Conservation (phyloP, 2,888 invertebrate species). For the Caenorhabditis macrosperma region DNA sequence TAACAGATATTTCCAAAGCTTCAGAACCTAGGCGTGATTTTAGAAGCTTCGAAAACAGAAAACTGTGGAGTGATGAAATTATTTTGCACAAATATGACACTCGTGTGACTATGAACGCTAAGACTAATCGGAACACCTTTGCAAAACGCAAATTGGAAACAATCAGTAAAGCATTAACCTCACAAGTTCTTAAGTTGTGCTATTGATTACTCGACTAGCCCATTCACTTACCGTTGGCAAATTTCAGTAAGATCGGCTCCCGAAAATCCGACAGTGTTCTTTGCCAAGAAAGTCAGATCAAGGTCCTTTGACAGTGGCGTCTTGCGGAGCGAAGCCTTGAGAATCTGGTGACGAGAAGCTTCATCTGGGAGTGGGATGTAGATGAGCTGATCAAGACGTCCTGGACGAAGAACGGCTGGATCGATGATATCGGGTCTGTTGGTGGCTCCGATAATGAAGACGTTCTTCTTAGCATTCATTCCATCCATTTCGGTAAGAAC, state of each 20-base stretch:
- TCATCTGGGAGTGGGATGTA: slow-evolving; percentile 99
- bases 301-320: slow-evolving; percentile 85
- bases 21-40: slow-evolving; percentile 27
- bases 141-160: slow-evolving; percentile 26
- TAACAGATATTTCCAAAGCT: background rate
- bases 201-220: too few species aligned
- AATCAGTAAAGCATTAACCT: slow-evolving; percentile 1
- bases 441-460: slow-evolving; percentile 98
- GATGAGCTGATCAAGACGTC: slow-evolving; percentile 98
- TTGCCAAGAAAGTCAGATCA: slow-evolving; percentile 86
- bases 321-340: slow-evolving; percentile 85
- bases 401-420: slow-evolving; percentile 97
- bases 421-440: slow-evolving; percentile 95
- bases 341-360: slow-evolving; percentile 95
- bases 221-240: slow-evolving; percentile 92
- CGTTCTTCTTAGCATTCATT: slow-evolving; percentile 99
- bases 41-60: slow-evolving; percentile 5
- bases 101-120: slow-evolving; percentile 39
- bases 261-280: slow-evolving; percentile 92
- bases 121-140: background rate
- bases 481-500: slow-evolving; percentile 99
- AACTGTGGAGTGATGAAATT: background rate
- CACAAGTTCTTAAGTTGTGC: slow-evolving; percentile 64
- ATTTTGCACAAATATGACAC: slow-evolving; percentile 66
- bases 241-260: slow-evolving; percentile 99